These are phyloP conservation scores for Thymelicus sylvestris DNA, from an alignment of 2,888 invertebrate genomes.

Conservation along the genomic window DNA sequence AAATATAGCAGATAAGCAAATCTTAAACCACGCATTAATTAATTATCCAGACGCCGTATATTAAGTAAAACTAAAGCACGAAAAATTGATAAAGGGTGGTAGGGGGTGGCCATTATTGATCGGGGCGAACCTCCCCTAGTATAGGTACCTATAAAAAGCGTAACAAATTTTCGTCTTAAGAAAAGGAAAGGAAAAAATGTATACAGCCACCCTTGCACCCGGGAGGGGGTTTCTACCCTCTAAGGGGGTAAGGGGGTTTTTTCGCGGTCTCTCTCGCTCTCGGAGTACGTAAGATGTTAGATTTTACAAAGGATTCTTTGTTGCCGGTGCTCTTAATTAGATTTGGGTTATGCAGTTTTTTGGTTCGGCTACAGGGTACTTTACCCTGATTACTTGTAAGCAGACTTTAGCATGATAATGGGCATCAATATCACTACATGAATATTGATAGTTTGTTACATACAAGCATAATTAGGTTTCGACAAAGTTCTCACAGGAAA, in stretches of 20 bases:
- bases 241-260: slow-evolving; percentile 57
- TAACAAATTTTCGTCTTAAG: slow-evolving; percentile 86
- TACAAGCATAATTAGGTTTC: too few relatives aligned
- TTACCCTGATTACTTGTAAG: background rate
- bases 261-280: slow-evolving; percentile 71
- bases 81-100: slow-evolving; percentile 83
- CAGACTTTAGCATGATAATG: too few relatives aligned
- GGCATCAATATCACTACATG: too few relatives aligned
- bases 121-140: slow-evolving; percentile 65
- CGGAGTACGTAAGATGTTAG: slow-evolving; percentile 76
- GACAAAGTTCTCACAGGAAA: too few relatives aligned
- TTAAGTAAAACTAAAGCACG: slow-evolving; percentile 73
- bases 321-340: slow-evolving; percentile 61
- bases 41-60: slow-evolving; percentile 56
- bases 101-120: slow-evolving; percentile 73
- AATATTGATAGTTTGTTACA: too few relatives aligned
- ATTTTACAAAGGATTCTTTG: slow-evolving; percentile 81
- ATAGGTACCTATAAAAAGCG: slow-evolving; percentile 83
- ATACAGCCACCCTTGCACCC: slow-evolving; percentile 72
- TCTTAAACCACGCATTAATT: slow-evolving; percentile 43
- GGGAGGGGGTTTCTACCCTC: slow-evolving; percentile 51
- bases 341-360: slow-evolving; percentile 53
- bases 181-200: slow-evolving; percentile 85
- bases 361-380: slow-evolving; percentile 32
- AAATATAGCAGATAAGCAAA: slow-evolving; percentile 4